Conservation (phyloP, 2,797 vertebrate species). For the Gallinago solitaria region DNA sequence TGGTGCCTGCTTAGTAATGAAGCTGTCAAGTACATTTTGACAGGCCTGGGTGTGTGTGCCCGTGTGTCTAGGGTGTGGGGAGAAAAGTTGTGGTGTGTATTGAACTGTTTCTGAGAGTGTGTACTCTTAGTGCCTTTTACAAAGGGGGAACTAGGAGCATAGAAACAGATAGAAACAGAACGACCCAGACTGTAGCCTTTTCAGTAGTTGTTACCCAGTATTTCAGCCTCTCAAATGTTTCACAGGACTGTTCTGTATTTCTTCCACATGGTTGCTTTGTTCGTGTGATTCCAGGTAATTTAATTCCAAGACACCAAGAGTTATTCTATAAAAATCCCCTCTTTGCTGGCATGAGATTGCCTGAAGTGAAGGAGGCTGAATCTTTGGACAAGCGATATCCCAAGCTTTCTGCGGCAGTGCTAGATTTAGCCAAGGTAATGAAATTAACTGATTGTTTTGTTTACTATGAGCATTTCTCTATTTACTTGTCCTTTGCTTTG, state of each 20-base stretch:
- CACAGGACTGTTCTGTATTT: background rate
- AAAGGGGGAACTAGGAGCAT: background rate
- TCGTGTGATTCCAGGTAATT: conserved; percentile 78
- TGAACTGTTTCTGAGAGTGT: background rate
- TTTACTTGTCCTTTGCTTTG: background rate
- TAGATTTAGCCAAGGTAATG: conserved; percentile 83
- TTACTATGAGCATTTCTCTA: background rate
- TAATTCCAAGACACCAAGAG: conserved; percentile 87
- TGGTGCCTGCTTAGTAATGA: background rate
- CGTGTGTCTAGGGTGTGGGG: background rate
- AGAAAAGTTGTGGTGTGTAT: background rate
- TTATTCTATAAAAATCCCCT: conserved; percentile 88
- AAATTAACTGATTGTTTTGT: background rate
- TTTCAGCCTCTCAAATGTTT: background rate
- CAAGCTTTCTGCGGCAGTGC: conserved; percentile 64
- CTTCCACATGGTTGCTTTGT: background rate
- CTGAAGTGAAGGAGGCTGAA: conserved; percentile 75
- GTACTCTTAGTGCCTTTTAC: background rate
- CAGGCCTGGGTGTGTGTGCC: background rate
- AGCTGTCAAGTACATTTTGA: background rate
- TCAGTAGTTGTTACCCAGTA: background rate
- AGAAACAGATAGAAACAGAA: background rate
- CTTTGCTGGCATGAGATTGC: conserved; percentile 85
- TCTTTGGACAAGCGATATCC: conserved; percentile 82
- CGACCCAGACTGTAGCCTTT: background rate